Evolutionary conservation across 2,797 vertebrate genomes (phyloP).

Genomic region (Parotocinclus haroldoi): DNA sequence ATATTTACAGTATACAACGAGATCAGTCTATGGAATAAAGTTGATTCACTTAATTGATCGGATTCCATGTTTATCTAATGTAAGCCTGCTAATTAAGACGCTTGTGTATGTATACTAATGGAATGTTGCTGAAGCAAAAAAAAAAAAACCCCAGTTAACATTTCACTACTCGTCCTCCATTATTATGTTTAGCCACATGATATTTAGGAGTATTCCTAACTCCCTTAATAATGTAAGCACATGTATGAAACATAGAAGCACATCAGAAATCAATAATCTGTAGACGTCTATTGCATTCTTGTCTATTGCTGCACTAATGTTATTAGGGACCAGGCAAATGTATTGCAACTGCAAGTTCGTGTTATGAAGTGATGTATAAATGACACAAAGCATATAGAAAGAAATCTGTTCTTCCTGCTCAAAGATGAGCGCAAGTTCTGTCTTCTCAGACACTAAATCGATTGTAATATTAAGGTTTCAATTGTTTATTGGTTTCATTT

Average conservation of each 20-base stretch:
- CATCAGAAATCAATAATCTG: constrained; percentile 11
- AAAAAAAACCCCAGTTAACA: background rate
- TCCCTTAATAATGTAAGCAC: constrained; percentile 15
- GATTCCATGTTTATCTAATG: constrained; percentile 25
- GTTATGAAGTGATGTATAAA: constrained; percentile 24
- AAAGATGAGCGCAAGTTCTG: constrained; percentile 43
- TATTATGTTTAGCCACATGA: background rate
- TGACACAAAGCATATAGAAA: constrained; percentile 55
- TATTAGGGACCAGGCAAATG: constrained; percentile 55
- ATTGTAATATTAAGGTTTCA: constrained; percentile 57
- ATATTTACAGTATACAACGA: constrained; percentile 27
- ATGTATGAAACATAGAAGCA: constrained; percentile 39
- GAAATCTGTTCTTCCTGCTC: constrained; percentile 50
- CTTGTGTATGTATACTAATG: constrained; percentile 34
- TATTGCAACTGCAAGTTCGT: constrained; percentile 20
- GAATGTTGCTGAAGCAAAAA: constrained; percentile 9
- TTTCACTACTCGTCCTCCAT: background rate
- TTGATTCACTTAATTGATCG: constrained; percentile 27
- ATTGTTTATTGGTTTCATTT: constrained; percentile 55
- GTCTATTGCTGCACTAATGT: constrained; percentile 55
- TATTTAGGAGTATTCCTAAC: background rate
- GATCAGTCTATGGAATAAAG: constrained; percentile 31
- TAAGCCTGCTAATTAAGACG: constrained; percentile 24
- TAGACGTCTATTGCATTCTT: constrained; percentile 47
- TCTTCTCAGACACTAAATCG: constrained; percentile 65